Evolutionary conservation across 2,888 invertebrate species (phyloP).

Genomic region (Drosophila macrospina): DNA sequence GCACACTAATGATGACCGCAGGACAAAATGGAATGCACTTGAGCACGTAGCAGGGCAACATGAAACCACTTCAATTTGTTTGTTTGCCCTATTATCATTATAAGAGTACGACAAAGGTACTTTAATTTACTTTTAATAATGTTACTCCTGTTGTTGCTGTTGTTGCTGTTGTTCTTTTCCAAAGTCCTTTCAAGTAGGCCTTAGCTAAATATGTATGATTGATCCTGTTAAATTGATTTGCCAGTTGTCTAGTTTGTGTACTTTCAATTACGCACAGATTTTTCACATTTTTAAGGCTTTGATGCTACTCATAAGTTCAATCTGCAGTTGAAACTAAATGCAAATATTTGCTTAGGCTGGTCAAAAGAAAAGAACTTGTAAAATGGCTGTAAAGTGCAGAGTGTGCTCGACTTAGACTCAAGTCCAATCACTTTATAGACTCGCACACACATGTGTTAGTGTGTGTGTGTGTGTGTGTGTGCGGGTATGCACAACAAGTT

Average conservation of each 20-base stretch:
- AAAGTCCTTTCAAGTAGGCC: conserved; percentile 29
- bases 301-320: conserved; percentile 28
- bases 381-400: neutral
- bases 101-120: conserved; percentile 51
- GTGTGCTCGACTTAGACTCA: conserved; percentile 1
- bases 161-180: conserved; percentile 14
- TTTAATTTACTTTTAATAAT: conserved; percentile 81
- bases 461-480: too few relatives aligned
- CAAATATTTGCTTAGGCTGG: conserved; percentile 53
- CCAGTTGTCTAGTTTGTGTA: conserved; percentile 28
- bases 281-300: conserved; percentile 27
- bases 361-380: too few relatives aligned
- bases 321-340: conserved; percentile 27
- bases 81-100: conserved; percentile 55
- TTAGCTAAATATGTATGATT: conserved; percentile 22
- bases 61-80: conserved; percentile 62
- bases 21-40: conserved; percentile 72
- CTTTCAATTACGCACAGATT: conserved; percentile 64
- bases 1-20: conserved; percentile 82
- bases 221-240: conserved; percentile 52
- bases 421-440: conserved; percentile 25
- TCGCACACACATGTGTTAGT: too few relatives aligned
- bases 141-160: conserved; percentile 33
- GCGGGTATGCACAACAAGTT: conserved; percentile 37
- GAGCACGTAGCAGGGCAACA: conserved; percentile 76